Base-by-base conservation (phyloP, 1,140 invertebrate genomes). In the Bombus waltoni region DNA sequence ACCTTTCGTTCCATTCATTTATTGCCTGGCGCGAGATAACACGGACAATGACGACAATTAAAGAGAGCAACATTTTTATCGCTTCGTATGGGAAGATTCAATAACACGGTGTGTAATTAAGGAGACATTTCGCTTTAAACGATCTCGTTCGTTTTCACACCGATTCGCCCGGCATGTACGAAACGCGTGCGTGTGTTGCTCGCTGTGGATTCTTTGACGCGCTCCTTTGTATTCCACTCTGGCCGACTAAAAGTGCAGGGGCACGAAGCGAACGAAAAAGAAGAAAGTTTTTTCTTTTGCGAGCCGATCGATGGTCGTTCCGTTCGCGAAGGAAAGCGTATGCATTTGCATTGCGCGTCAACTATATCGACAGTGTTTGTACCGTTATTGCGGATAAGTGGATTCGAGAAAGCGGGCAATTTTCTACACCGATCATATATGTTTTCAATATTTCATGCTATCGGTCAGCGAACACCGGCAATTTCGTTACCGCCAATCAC, bases 371-470 rank as follows among this genome's bases (percentile, higher is more conserved):
- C 68, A 40, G 15, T 59, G 38, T 28, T 53, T 70, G 44, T 70
- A 70, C 82, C 82, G 82, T 83, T 84, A 79, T 15, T 57, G 22
- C 22, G 11, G n/a, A 22, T 22, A 57, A 74, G 65, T 22, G 40
- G 53, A 47, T 59, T n/a, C 82, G 76, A 76, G 81, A 84, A 84
- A 84, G 76, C 82, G 38, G 65, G 38, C 53, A 85, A 85, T 85
- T 85, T 80, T 72, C 68, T 80, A 57, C 40, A 38, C 13, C 32
- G 68, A 85, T 85, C 72, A 53, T n/a, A 72, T 15, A 53, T 38
- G 65, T 77, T 80, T 70, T 47, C 25, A 0, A 68, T 44, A n/a
- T 38, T 80, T 25, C 62, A 35, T 40, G 65, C 10, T 40, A 38
- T 28, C 32, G 65, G 44, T n/a, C 40, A 8, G 8, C 4, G 8